A percentile compares a stretch with the other conserved stretches of the same genome.
phyloP scores from a whole-genome alignment of 1,140 invertebrate genomes.

The Caerostris extrusa region DNA sequence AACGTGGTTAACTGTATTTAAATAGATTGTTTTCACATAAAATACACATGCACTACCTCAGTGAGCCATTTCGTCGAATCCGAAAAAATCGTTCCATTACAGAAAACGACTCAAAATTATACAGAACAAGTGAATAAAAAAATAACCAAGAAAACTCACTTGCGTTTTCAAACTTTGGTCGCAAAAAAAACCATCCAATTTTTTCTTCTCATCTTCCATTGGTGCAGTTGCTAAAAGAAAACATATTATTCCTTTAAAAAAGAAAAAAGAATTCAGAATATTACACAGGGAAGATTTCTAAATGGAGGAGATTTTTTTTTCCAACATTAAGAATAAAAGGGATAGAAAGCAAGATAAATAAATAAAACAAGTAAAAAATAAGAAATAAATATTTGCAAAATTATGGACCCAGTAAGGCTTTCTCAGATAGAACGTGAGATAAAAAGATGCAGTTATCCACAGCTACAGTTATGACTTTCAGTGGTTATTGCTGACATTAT shows the following conservation, averaged over 20 bases:
- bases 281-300: background rate
- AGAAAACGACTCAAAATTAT: background rate
- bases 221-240: constrained; percentile 90
- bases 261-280: background rate
- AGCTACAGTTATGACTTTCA: constrained; percentile 45
- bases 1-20: no score
- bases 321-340: background rate
- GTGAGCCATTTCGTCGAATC: no score
- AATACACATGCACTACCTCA: no score
- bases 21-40: no score
- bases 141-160: constrained; percentile 83
- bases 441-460: constrained; percentile 31
- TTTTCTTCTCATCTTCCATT: constrained; percentile 94
- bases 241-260: constrained; percentile 6
- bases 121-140: background rate
- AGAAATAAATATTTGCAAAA: constrained; percentile 10
- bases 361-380: background rate
- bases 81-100: background rate
- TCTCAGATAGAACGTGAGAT: background rate
- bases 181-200: constrained; percentile 93
- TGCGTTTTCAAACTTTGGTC: constrained; percentile 95
- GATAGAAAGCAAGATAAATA: background rate
- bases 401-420: background rate
- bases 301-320: constrained; percentile 1
- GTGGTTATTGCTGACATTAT: constrained; percentile 33